Conservation (phyloP, 2,797 vertebrate species). For the Lophotriccus pileatus region DNA sequence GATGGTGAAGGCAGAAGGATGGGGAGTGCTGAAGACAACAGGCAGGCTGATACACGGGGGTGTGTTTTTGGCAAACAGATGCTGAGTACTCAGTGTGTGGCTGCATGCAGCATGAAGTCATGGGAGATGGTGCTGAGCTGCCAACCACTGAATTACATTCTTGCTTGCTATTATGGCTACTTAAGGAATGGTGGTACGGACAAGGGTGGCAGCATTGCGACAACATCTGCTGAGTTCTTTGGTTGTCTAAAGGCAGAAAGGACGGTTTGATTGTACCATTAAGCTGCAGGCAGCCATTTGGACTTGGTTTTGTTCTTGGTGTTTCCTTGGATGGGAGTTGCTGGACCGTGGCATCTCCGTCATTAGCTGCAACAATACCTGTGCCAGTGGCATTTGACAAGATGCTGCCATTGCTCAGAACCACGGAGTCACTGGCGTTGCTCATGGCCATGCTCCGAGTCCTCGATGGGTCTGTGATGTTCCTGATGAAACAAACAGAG, state of each 20-base stretch:
- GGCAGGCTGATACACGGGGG: slow-evolving; percentile 72
- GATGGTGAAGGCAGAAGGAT: slow-evolving; percentile 83
- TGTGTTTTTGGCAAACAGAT: slow-evolving; percentile 78
- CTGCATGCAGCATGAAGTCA: slow-evolving; percentile 73
- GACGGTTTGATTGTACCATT: slow-evolving; percentile 81
- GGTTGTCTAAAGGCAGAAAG: slow-evolving; percentile 77
- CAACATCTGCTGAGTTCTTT: slow-evolving; percentile 73
- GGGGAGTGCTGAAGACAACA: slow-evolving; percentile 84
- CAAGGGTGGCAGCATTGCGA: slow-evolving; percentile 83
- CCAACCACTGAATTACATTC: slow-evolving; percentile 77
- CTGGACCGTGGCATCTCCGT: slow-evolving; percentile 38
- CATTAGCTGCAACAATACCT: slow-evolving; percentile 14
- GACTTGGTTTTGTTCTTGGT: slow-evolving; percentile 69
- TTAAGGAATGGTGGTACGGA: slow-evolving; percentile 80
- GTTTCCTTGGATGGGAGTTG: slow-evolving; percentile 62
- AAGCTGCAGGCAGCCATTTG: slow-evolving; percentile 81
- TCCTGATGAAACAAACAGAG: slow-evolving; percentile 60
- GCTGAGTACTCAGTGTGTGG: slow-evolving; percentile 73
- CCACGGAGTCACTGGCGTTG: slow-evolving; percentile 72
- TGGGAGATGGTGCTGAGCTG: slow-evolving; percentile 51
- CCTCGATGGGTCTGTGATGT: slow-evolving; percentile 4
- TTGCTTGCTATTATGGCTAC: slow-evolving; percentile 77
- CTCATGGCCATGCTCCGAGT: slow-evolving; percentile 85
- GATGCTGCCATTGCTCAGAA: slow-evolving; percentile 79
- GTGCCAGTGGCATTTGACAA: slow-evolving; percentile 51